A percentile compares a stretch with the other conserved stretches of the same genome.
Conservation (phyloP, 2,888 invertebrate genomes). For the Andrena praecox region DNA sequence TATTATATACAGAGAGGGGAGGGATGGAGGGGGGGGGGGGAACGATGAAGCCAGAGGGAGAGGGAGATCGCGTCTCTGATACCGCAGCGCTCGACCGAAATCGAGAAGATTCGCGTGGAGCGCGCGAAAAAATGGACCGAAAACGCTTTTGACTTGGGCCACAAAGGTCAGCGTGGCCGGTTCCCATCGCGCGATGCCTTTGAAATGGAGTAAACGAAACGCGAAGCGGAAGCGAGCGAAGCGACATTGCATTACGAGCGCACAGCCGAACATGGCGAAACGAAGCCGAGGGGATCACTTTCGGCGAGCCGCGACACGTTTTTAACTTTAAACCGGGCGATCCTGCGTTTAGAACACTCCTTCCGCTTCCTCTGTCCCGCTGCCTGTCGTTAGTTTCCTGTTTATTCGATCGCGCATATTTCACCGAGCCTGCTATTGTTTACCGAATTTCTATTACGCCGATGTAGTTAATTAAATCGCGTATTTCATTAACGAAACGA, state of each 20-base stretch:
- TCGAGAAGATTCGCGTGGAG: background rate
- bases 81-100: too few relatives aligned
- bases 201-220: constrained; percentile 13
- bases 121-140: background rate
- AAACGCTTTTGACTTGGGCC: background rate
- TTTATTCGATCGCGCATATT: constrained; percentile 12
- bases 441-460: constrained; percentile 30
- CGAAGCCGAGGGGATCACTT: background rate
- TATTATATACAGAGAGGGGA: too few relatives aligned
- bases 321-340: background rate
- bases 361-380: too few relatives aligned
- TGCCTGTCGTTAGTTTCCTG: background rate
- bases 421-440: constrained; percentile 19
- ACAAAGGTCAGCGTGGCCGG: background rate
- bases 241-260: constrained; percentile 1
- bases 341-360: background rate
- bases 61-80: too few relatives aligned
- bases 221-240: background rate
- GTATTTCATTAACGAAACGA: constrained; percentile 37
- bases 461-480: constrained; percentile 50
- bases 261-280: constrained; percentile 6
- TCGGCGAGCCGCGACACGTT: background rate
- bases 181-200: background rate
- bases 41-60: too few relatives aligned
- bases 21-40: too few relatives aligned